Evolutionary conservation across 2,797 vertebrate species (phyloP), one percentile per base, ranked within the genome.

Genomic region (Artibeus jamaicensis): DNA sequence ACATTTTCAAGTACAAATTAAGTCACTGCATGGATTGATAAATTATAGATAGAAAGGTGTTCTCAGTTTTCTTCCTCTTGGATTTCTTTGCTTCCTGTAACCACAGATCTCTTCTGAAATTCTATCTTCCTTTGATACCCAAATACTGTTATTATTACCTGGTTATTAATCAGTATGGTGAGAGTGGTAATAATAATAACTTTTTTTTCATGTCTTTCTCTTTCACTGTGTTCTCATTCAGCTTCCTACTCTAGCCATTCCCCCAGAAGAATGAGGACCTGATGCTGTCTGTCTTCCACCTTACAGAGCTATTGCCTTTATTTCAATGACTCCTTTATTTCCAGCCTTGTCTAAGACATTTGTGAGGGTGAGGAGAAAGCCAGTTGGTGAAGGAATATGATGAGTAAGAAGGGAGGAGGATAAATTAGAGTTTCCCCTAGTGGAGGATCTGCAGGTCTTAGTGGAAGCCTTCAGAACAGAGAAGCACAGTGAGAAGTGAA

Each of bases 11-110:
- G 50, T 46, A 73, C 34, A 83, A 50, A n/a, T 53, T 48, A 68
- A 78, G 55, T 83, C 34, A 42, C 81, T 10, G 2, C n/a, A 21
- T 55, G 71, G 22, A 50, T 39, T 67, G 70, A 48, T 82, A 65
- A 96, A 89, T 94, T 86, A 77, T 77, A 92, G n/a, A 85, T 81
- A 85, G 46, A 6, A 73, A 67, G 50, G 42, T 42, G 74, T 50
- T 96, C 87, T 88, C 70, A 18, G 53, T 86, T 96, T 89, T 74
- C 78, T 21, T 86, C 79, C 42, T 96, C 84, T 79, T 85, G 48
- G 32, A 57, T 96, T 95, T 76, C 93, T 74, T 86, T 89, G 55
- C 82, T 85, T 79, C 34, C 4, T 59, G 1, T 26, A 55, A 57
- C 32, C 8, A 12, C 44, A 55, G n/a, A 55, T 89, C 46, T 82